A percentile compares a stretch with the other conserved stretches of the same genome.
These are phyloP conservation scores for Bombycilla garrulus DNA, from an alignment of 2,113 vertebrate species.

Conservation along the genomic window DNA sequence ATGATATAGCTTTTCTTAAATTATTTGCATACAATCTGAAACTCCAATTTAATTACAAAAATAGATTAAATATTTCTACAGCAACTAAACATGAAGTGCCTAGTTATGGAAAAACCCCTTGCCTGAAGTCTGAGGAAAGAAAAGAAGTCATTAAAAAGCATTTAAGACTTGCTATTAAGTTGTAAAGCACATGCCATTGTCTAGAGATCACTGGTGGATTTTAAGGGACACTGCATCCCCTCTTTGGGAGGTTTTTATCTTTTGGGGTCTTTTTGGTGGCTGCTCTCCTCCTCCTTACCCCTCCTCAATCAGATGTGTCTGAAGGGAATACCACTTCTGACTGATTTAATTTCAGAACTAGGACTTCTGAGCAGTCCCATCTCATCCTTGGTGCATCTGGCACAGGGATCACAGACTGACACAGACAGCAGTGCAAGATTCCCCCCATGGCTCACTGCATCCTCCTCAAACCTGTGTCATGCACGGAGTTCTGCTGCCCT, in stretches of 20 bases:
- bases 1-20: background rate
- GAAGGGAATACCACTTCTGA: background rate
- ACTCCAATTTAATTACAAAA: background rate
- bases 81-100: background rate
- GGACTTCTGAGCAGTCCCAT: background rate
- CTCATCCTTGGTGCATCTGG: background rate
- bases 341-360: background rate
- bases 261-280: background rate
- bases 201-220: background rate
- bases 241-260: background rate
- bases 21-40: background rate
- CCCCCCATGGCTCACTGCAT: background rate
- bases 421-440: background rate
- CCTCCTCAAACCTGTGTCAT: background rate
- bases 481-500: background rate
- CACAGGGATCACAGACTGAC: background rate
- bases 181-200: background rate
- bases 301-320: background rate
- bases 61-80: background rate
- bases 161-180: background rate
- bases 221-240: background rate
- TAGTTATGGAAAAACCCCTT: background rate
- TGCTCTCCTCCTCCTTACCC: background rate
- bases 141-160: background rate
- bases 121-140: background rate